phyloP scores from a whole-genome alignment of 1,140 invertebrate genomes.

The Mycetomoellerius zeteki region DNA sequence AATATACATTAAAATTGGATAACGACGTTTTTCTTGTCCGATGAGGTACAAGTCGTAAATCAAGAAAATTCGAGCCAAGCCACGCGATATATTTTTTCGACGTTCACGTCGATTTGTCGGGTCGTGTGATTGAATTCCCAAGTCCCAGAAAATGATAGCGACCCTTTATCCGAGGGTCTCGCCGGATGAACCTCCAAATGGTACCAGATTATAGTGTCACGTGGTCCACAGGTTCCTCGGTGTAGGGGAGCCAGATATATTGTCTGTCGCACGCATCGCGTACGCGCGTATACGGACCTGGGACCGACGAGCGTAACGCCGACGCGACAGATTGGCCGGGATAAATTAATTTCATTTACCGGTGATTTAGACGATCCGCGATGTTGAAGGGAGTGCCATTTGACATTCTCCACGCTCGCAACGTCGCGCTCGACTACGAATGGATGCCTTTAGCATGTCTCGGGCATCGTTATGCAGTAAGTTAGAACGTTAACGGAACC shows the following conservation, averaged over 20 bases:
- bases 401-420: constrained; percentile 72
- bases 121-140: constrained; percentile 72
- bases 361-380: constrained; percentile 78
- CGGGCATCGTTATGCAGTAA: constrained; percentile 42
- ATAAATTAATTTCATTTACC: constrained; percentile 82
- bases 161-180: constrained; percentile 67
- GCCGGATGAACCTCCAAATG: constrained; percentile 75
- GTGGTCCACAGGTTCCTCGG: constrained; percentile 42
- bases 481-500: constrained; percentile 15
- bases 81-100: constrained; percentile 34
- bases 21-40: background rate
- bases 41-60: too few species aligned
- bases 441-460: constrained; percentile 47
- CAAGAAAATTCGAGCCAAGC: background rate
- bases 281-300: constrained; percentile 69
- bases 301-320: constrained; percentile 75
- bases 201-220: constrained; percentile 73
- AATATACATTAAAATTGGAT: background rate
- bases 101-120: constrained; percentile 31
- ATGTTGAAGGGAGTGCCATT: constrained; percentile 72
- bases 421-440: constrained; percentile 36
- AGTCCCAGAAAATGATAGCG: constrained; percentile 71
- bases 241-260: constrained; percentile 75
- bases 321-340: constrained; percentile 80
- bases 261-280: constrained; percentile 78